Evolutionary conservation across 2,888 invertebrate species (phyloP).

Genomic region (Lithosia quadra): DNA sequence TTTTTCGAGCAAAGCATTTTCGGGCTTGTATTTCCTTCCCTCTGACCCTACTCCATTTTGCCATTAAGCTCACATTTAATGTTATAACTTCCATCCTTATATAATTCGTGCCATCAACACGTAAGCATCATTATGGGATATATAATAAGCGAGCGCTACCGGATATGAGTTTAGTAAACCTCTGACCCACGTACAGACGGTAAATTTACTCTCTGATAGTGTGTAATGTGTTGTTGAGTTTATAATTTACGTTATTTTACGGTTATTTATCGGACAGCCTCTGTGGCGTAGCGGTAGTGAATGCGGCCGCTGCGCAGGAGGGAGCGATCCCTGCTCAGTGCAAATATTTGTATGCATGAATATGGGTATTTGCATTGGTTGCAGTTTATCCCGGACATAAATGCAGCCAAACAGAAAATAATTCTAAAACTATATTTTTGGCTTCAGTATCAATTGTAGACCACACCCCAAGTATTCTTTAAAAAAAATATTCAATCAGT

Average conservation of each 20-base stretch:
- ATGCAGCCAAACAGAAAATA: too few relatives aligned
- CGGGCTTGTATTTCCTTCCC: not conserved
- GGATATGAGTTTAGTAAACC: constrained; percentile 32
- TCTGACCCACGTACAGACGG: constrained; percentile 33
- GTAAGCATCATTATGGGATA: constrained; percentile 44
- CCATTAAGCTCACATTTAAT: constrained; percentile 18
- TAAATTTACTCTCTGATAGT: constrained; percentile 13
- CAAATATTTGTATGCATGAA: too few relatives aligned
- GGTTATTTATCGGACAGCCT: too few relatives aligned
- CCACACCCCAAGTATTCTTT: too few relatives aligned
- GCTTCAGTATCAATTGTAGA: too few relatives aligned
- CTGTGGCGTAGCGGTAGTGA: too few relatives aligned
- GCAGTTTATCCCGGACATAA: too few relatives aligned
- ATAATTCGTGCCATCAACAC: constrained; percentile 45
- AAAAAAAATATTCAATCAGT: too few relatives aligned
- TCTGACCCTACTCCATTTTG: not conserved
- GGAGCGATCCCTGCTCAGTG: too few relatives aligned
- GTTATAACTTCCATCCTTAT: constrained; percentile 18
- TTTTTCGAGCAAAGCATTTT: not conserved
- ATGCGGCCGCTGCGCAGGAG: too few relatives aligned
- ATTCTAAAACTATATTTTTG: too few relatives aligned
- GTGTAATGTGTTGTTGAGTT: constrained; percentile 12
- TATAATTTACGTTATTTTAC: not conserved
- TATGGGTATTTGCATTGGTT: too few relatives aligned
- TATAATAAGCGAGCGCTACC: constrained; percentile 42